Base-by-base conservation (phyloP, 2,797 vertebrate genomes). In the Centroberyx gerrardi region DNA sequence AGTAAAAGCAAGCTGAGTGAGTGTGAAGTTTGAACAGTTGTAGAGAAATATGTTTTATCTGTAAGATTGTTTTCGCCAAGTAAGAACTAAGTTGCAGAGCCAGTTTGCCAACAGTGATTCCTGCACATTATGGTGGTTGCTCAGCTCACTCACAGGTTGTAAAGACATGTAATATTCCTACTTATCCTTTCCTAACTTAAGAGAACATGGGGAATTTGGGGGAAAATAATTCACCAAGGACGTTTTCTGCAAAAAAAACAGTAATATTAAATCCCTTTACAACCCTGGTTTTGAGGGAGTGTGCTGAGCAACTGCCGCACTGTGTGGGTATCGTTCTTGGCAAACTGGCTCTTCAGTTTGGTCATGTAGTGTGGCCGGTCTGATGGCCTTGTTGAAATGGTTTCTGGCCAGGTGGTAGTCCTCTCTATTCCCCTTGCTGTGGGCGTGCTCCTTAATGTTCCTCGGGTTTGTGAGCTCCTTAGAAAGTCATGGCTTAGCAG, bases 331-430 rank as follows among this genome's bases (percentile, higher is more conserved):
- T 55, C 44, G 72, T 59, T 60, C 65, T 48, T 83, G 78, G 59
- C 73, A 59, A 66, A 42, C 70, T 42, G 28, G 44, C 58, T 51
- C 29, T 27, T 68, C 49, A 15, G 27, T 76, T 82, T 67, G 59
- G 64, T 80, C 42, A 28, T 44, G 28, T 18, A 13, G 60, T 46
- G 61, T 61, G 49, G 52, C 71, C 62, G 62, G 69, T 78, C 48
- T 15, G 29, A 68, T 61, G 54, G 78, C 61, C 54, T 33, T 31
- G 7, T 33, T 15, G 74, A 87, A 73, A 83, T 85, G 59, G 76
- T 74, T 68, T 73, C 58, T 68, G 65, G 40, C 83, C 81, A 89
- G 80, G 74, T 88, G 74, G 70, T 74, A 29, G 48, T 68, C 15
- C 2, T 86, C 76, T 81, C 31, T 40, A n/a, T 59, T 82, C 68